These are phyloP conservation scores for Tapirus terrestris DNA, from an alignment of 2,113 vertebrate genomes.

Conservation along the genomic window DNA sequence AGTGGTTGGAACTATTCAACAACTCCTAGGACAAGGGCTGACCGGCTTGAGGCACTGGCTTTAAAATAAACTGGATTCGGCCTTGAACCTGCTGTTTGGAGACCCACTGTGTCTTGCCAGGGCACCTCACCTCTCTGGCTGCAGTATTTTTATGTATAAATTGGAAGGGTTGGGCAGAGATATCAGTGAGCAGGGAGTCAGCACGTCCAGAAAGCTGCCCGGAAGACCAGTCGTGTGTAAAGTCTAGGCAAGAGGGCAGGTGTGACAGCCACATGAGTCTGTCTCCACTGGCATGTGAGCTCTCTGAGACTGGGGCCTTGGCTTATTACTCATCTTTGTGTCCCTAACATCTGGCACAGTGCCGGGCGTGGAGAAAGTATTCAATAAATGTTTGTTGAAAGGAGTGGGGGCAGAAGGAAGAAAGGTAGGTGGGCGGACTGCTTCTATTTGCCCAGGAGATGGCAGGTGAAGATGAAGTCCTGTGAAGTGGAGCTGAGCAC, in stretches of 20 bases:
- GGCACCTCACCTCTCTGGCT: background rate
- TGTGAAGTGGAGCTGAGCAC: background rate
- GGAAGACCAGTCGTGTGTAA: fast-evolving
- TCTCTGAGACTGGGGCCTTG: background rate
- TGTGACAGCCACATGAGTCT: background rate
- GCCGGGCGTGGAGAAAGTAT: background rate
- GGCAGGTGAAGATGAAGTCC: background rate
- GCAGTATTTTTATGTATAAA: background rate
- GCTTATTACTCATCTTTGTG: background rate
- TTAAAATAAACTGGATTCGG: background rate
- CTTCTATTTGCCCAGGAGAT: background rate
- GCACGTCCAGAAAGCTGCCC: background rate
- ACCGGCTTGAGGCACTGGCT: background rate
- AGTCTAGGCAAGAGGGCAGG: background rate
- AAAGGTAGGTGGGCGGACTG: background rate
- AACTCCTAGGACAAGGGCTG: too few relatives aligned
- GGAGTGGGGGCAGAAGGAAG: background rate
- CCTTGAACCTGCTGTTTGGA: background rate
- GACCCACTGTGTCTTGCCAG: background rate
- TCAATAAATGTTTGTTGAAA: background rate
- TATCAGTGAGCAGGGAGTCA: background rate
- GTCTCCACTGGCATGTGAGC: background rate
- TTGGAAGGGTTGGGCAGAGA: background rate
- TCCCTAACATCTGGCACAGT: background rate
- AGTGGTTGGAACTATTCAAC: conserved; percentile 2